phyloP scores from a whole-genome alignment of 2,888 invertebrate genomes.

The Fragum fragum region DNA sequence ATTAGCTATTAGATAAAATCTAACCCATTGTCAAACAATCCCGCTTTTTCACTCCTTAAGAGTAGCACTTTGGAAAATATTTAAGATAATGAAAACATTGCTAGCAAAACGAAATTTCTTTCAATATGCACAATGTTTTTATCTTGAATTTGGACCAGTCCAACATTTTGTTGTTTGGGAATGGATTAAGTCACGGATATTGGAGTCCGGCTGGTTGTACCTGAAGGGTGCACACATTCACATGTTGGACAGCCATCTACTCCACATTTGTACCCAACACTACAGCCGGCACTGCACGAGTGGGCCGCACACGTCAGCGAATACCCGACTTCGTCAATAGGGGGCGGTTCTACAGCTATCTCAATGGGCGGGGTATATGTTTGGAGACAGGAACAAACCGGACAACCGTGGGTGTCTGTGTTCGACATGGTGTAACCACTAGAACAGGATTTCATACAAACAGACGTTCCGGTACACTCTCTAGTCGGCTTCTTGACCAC shows the following conservation, averaged over 20 bases:
- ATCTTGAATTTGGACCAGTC: no score
- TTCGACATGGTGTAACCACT: constrained; percentile 53
- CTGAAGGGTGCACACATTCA: constrained; percentile 69
- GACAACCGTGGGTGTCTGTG: constrained; percentile 55
- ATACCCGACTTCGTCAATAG: constrained; percentile 23
- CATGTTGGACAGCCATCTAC: constrained; percentile 69
- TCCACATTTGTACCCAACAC: constrained; percentile 70
- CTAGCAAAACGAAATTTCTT: no score
- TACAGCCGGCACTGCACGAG: constrained; percentile 62
- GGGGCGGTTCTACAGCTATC: constrained; percentile 53
- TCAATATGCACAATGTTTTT: background rate
- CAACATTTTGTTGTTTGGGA: no score
- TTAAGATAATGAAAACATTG: no score
- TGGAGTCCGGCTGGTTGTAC: constrained; percentile 48
- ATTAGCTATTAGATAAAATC: no score
- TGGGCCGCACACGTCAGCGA: constrained; percentile 46
- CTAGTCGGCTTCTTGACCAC: constrained; percentile 32
- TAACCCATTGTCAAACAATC: no score
- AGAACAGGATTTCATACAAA: constrained; percentile 50
- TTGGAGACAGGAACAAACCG: constrained; percentile 44
- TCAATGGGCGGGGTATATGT: constrained; percentile 49
- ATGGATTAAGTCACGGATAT: no score
- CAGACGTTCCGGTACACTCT: constrained; percentile 49
- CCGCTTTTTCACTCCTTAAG: no score
- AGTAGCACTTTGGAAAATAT: no score